Conservation (phyloP, 2,113 vertebrate species). For the Sylvia atricapilla region DNA sequence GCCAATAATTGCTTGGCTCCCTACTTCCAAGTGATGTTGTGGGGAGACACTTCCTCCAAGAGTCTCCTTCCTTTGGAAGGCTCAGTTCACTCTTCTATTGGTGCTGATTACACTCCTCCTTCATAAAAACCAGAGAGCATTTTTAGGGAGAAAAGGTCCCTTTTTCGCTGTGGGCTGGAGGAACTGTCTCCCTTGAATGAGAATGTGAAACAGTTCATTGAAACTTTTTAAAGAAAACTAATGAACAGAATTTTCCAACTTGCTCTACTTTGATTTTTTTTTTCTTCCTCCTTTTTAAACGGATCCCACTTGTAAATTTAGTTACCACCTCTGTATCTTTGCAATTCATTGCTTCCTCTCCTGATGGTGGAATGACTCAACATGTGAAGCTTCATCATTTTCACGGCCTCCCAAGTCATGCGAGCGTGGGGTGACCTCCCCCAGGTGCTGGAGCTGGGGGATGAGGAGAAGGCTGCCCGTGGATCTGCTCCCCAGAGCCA, state of each 20-base stretch:
- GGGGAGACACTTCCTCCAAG: not conserved
- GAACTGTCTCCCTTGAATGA: not conserved
- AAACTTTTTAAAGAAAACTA: slow-evolving; percentile 47
- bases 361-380: slow-evolving; percentile 65
- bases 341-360: slow-evolving; percentile 61
- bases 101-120: not conserved
- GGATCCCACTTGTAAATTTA: slow-evolving; percentile 64
- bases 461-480: not conserved
- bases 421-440: slow-evolving; percentile 12
- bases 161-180: not conserved
- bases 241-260: slow-evolving; percentile 66
- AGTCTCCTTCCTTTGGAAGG: not conserved
- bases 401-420: slow-evolving; percentile 57
- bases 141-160: not conserved
- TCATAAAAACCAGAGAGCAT: not conserved
- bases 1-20: not conserved
- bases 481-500: not conserved
- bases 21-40: not conserved
- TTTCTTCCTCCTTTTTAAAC: slow-evolving; percentile 27
- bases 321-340: slow-evolving; percentile 67
- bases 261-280: slow-evolving; percentile 63
- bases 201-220: slow-evolving; percentile 41
- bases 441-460: slow-evolving; percentile 11
- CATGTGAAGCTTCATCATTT: slow-evolving; percentile 63
- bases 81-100: not conserved